Percentiles rank a stretch among this genome's conserved stretches.
These are phyloP conservation scores for Dysdera silvatica DNA, from an alignment of 1,140 invertebrate species.

Conservation along the genomic window DNA sequence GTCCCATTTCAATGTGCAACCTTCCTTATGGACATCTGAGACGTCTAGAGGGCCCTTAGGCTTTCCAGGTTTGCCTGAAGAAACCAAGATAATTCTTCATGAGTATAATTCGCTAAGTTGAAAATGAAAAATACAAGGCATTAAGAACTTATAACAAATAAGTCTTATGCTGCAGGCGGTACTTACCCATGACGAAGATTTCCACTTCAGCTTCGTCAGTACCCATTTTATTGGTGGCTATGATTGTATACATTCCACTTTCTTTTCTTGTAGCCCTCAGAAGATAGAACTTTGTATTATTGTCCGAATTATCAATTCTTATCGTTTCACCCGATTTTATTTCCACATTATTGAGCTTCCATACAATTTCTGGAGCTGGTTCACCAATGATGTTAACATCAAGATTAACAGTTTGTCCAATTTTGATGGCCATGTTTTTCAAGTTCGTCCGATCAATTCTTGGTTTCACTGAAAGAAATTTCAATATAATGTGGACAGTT, in stretches of 20 bases:
- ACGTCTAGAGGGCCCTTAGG: slow-evolving; percentile 88
- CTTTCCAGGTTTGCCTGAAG: slow-evolving; percentile 60
- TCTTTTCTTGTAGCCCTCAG: slow-evolving; percentile 72
- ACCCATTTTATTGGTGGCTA: slow-evolving; percentile 87
- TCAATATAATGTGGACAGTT: background rate
- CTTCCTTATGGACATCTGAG: slow-evolving; percentile 84
- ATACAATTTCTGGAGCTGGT: slow-evolving; percentile 82
- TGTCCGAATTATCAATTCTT: slow-evolving; percentile 76
- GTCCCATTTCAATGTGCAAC: slow-evolving; percentile 88
- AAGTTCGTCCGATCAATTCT: slow-evolving; percentile 84
- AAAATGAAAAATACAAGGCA: too few relatives aligned
- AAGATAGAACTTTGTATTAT: slow-evolving; percentile 82
- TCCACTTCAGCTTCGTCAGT: slow-evolving; percentile 87
- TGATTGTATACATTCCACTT: slow-evolving; percentile 76
- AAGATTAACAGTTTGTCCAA: slow-evolving; percentile 79
- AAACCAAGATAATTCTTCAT: too few relatives aligned
- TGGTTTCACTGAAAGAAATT: slow-evolving; percentile 59
- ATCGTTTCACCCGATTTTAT: slow-evolving; percentile 23
- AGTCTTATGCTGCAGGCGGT: background rate
- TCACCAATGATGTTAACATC: slow-evolving; percentile 90
- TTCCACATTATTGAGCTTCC: slow-evolving; percentile 61
- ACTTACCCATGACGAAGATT: slow-evolving; percentile 72
- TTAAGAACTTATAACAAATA: too few relatives aligned
- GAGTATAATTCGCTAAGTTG: too few relatives aligned
- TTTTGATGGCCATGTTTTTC: slow-evolving; percentile 73